phyloP scores from a whole-genome alignment of 2,888 invertebrate genomes.

The Eupithecia tripunctaria region DNA sequence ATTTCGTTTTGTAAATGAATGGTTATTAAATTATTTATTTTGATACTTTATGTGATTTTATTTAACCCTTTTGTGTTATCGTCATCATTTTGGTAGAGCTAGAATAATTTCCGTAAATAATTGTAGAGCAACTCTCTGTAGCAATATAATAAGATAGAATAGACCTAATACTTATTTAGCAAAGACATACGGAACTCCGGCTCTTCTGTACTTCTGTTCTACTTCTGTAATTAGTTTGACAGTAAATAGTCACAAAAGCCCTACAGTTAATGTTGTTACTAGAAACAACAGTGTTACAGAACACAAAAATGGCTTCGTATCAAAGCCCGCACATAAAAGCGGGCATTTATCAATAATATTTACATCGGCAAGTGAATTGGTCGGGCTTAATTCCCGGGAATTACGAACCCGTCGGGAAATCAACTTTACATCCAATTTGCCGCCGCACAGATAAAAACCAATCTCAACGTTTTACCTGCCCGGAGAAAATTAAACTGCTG shows the following conservation, averaged over 20 bases:
- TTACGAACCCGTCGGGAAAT: slow-evolving; percentile 75
- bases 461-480: slow-evolving; percentile 73
- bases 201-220: too few species aligned
- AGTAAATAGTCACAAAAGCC: not conserved
- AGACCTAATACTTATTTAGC: not conserved
- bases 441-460: slow-evolving; percentile 79
- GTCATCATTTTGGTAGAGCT: not conserved
- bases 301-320: slow-evolving; percentile 11
- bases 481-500: slow-evolving; percentile 39
- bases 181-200: too few species aligned
- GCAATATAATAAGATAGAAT: not conserved
- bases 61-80: not conserved
- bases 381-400: slow-evolving; percentile 42
- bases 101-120: not conserved
- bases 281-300: slow-evolving; percentile 4
- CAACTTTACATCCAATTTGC: slow-evolving; percentile 83
- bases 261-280: not conserved
- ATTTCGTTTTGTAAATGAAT: slow-evolving; percentile 52
- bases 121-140: not conserved
- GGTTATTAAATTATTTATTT: slow-evolving; percentile 50
- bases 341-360: slow-evolving; percentile 80
- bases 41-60: not conserved
- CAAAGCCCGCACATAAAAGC: slow-evolving; percentile 48
- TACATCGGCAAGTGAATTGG: slow-evolving; percentile 79
- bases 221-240: not conserved